Percentiles rank a stretch among this genome's conserved stretches.
These are phyloP conservation scores for Campoletis raptor DNA, from an alignment of 2,888 invertebrate genomes.

Conservation along the genomic window DNA sequence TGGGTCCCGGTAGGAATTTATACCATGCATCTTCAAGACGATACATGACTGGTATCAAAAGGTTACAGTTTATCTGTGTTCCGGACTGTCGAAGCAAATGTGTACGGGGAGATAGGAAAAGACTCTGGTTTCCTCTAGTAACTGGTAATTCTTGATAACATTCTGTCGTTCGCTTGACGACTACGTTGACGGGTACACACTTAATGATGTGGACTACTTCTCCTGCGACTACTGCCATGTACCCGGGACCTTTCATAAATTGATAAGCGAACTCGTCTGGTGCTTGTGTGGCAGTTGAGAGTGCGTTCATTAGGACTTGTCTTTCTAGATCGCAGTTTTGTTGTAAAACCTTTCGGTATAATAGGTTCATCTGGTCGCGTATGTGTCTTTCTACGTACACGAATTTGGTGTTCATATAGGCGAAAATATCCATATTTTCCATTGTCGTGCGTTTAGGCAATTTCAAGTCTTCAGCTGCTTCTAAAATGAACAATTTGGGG, in stretches of 20 bases:
- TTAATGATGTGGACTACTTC: too few relatives aligned
- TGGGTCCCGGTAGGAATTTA: constrained; percentile 34
- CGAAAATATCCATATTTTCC: constrained; percentile 62
- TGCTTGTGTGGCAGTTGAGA: constrained; percentile 58
- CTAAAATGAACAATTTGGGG: constrained; percentile 64
- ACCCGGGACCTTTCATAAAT: constrained; percentile 33
- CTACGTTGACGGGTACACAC: constrained; percentile 32
- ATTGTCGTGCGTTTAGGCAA: neutral
- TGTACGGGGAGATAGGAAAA: constrained; percentile 36
- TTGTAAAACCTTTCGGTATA: constrained; percentile 72
- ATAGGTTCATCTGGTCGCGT: constrained; percentile 57
- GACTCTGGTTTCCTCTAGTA: constrained; percentile 18
- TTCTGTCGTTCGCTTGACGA: neutral
- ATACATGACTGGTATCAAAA: constrained; percentile 43
- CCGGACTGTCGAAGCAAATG: constrained; percentile 47
- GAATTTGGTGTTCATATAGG: constrained; percentile 71
- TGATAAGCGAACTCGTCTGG: constrained; percentile 43
- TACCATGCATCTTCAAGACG: constrained; percentile 44
- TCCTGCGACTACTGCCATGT: constrained; percentile 40
- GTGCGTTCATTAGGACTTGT: constrained; percentile 73
- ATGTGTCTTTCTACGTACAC: constrained; percentile 72
- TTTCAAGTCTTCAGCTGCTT: constrained; percentile 21
- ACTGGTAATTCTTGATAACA: constrained; percentile 25
- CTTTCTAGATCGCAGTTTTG: constrained; percentile 73
- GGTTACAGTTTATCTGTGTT: constrained; percentile 41